Percentiles rank a stretch among this genome's conserved stretches.
Evolutionary conservation across 2,888 invertebrate genomes (phyloP).

Genomic region (Drosophila mulleri): DNA sequence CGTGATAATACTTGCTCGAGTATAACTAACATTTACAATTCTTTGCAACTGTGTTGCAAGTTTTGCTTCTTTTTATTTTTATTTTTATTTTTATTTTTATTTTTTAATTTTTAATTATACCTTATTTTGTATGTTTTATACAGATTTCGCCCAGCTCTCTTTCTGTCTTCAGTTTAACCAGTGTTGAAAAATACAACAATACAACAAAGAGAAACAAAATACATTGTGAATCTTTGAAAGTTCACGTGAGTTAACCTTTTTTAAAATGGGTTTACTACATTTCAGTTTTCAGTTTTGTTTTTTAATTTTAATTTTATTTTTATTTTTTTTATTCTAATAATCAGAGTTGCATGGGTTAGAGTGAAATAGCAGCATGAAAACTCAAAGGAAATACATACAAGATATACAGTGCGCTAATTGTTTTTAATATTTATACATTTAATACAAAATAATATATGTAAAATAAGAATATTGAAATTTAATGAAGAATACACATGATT

Average conservation of each 20-base stretch:
- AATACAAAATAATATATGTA: background rate
- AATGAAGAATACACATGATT: background rate
- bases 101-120: background rate
- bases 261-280: slow-evolving; percentile 26
- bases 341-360: slow-evolving; percentile 30
- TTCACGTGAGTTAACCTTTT: slow-evolving; percentile 21
- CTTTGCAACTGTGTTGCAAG: slow-evolving; percentile 48
- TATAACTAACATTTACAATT: slow-evolving; percentile 59
- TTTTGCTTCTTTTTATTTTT: slow-evolving; percentile 11
- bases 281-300: slow-evolving; percentile 22
- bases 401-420: background rate
- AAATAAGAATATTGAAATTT: background rate
- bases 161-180: slow-evolving; percentile 6
- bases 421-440: background rate
- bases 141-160: slow-evolving; percentile 1
- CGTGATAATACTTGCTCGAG: slow-evolving; percentile 62
- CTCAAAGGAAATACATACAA: background rate
- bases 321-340: slow-evolving; percentile 19
- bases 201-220: slow-evolving; percentile 18
- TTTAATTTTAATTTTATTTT: background rate
- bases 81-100: too few relatives aligned
- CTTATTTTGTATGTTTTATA: background rate
- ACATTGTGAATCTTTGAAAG: slow-evolving; percentile 20
- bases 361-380: slow-evolving; percentile 22
- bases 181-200: slow-evolving; percentile 13